These are phyloP conservation scores for Agriotes lineatus DNA, from an alignment of 2,888 invertebrate genomes.

Conservation along the genomic window DNA sequence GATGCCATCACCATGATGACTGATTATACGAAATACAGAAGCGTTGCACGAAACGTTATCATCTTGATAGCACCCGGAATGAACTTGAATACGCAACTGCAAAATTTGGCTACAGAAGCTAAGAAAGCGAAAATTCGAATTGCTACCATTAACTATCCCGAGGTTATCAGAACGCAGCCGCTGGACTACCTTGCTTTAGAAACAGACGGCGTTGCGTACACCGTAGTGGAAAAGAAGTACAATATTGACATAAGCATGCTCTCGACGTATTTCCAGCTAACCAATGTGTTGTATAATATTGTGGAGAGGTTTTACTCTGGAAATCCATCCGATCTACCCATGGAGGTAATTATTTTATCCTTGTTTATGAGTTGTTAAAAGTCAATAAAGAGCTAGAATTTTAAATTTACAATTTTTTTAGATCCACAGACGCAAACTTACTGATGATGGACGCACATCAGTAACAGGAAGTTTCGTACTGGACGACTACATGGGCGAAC, in stretches of 20 bases:
- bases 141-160: conserved; percentile 70
- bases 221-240: conserved; percentile 68
- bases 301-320: conserved; percentile 67
- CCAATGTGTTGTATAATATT: conserved; percentile 67
- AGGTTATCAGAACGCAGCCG: conserved; percentile 63
- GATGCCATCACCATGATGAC: conserved; percentile 67
- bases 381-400: too few species aligned
- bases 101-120: conserved; percentile 64
- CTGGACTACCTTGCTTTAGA: conserved; percentile 66
- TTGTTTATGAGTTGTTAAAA: too few species aligned
- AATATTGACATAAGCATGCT: conserved; percentile 68
- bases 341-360: conserved; percentile 60
- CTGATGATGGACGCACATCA: conserved; percentile 66
- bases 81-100: conserved; percentile 63
- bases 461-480: conserved; percentile 70
- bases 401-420: too few species aligned
- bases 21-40: conserved; percentile 62
- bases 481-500: conserved; percentile 68
- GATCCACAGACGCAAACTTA: conserved; percentile 68
- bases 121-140: conserved; percentile 66
- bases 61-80: conserved; percentile 71
- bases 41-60: conserved; percentile 69
- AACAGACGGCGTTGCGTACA: conserved; percentile 67
- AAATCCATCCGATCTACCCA: conserved; percentile 64
- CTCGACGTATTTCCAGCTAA: conserved; percentile 69